These are phyloP conservation scores for Eublepharis macularius DNA, from an alignment of 2,113 vertebrate species.

Conservation along the genomic window DNA sequence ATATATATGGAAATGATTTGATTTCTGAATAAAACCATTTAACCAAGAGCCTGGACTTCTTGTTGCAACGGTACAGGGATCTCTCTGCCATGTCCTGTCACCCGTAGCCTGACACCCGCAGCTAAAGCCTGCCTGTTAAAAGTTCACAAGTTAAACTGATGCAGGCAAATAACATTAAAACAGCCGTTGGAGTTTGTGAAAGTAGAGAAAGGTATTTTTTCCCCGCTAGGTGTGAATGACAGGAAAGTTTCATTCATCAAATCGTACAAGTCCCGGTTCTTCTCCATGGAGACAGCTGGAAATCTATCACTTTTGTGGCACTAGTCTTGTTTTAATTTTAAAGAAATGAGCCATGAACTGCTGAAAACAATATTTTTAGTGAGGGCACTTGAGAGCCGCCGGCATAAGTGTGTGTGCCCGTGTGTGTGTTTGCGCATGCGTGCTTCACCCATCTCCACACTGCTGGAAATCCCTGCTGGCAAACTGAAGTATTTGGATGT, in stretches of 20 bases:
- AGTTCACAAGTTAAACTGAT: background rate
- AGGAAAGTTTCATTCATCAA: constrained; percentile 57
- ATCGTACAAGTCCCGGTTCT: constrained; percentile 48
- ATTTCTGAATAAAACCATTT: no score
- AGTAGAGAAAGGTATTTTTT: background rate
- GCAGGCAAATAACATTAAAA: background rate
- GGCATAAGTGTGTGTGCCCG: constrained; percentile 32
- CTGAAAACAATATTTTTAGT: constrained; percentile 72
- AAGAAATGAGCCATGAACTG: constrained; percentile 74
- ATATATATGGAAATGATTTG: no score
- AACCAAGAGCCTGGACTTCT: no score
- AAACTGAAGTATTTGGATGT: constrained; percentile 20
- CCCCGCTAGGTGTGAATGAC: background rate
- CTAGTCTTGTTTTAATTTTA: constrained; percentile 74
- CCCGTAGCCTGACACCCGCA: no score
- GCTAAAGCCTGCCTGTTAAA: background rate
- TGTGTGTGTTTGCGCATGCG: background rate
- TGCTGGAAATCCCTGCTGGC: constrained; percentile 41
- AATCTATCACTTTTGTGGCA: constrained; percentile 68
- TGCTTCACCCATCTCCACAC: constrained; percentile 17
- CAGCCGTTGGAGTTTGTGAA: background rate
- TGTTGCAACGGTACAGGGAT: no score
- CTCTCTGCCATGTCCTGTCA: no score
- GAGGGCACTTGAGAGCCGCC: constrained; percentile 65
- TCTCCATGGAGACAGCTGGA: constrained; percentile 61